These are phyloP conservation scores for Epicauta chinensis DNA, from an alignment of 1,140 invertebrate genomes.

Conservation along the genomic window DNA sequence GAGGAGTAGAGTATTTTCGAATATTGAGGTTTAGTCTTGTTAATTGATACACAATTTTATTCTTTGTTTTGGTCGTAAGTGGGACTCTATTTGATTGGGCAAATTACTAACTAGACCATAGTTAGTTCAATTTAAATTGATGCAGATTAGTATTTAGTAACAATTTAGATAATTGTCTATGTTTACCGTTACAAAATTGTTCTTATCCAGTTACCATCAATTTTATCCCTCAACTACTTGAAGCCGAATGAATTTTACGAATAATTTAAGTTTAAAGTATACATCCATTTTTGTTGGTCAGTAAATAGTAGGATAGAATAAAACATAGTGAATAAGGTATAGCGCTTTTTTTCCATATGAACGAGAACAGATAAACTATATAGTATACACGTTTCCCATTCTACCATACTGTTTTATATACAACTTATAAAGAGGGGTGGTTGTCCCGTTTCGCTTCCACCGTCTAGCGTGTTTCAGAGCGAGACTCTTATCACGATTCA, in stretches of 20 bases:
- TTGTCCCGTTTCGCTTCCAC: constrained; percentile 4
- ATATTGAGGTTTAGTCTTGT: too few species aligned
- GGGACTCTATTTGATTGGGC: too few species aligned
- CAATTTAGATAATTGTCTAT: constrained; percentile 10
- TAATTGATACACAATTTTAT: too few species aligned
- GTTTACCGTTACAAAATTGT: background rate
- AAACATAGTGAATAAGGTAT: background rate
- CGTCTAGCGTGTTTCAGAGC: constrained; percentile 28
- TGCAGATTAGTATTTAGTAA: background rate
- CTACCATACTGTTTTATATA: constrained; percentile 8
- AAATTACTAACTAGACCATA: too few species aligned
- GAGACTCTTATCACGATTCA: constrained; percentile 38
- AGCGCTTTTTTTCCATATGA: constrained; percentile 6
- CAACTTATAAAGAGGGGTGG: constrained; percentile 9
- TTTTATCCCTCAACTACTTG: too few species aligned
- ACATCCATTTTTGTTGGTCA: constrained; percentile 4
- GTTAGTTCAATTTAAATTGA: too few species aligned
- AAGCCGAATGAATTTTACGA: constrained; percentile 16
- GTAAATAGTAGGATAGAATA: constrained; percentile 8
- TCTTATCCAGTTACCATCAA: constrained; percentile 4
- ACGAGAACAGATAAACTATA: constrained; percentile 17
- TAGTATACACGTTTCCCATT: constrained; percentile 16
- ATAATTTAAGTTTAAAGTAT: constrained; percentile 22
- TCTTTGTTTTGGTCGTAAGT: too few species aligned
- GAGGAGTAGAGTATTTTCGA: too few species aligned